A percentile compares a stretch with the other conserved stretches of the same genome.
Conservation (phyloP, 2,113 vertebrate genomes). For the Perca flavescens region DNA sequence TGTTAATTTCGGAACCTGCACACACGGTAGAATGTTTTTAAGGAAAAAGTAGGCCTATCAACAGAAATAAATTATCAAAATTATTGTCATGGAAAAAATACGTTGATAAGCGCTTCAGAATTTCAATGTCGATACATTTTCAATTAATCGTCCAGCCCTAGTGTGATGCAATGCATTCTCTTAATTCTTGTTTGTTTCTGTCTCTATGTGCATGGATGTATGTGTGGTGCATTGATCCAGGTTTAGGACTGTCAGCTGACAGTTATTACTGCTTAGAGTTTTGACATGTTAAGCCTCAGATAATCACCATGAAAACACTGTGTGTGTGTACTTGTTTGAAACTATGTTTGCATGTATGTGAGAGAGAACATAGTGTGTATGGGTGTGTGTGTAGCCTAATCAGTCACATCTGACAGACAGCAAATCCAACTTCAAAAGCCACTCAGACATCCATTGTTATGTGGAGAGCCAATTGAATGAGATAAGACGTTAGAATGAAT, state of each 20-base stretch:
- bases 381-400: slow-evolving; percentile 59
- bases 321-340: slow-evolving; percentile 30
- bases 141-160: too few species aligned
- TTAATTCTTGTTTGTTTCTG: background rate
- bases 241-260: slow-evolving; percentile 51
- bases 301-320: slow-evolving; percentile 42
- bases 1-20: too few species aligned
- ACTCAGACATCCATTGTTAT: slow-evolving; percentile 73
- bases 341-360: slow-evolving; percentile 10
- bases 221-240: background rate
- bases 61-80: too few species aligned
- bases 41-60: too few species aligned
- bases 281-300: slow-evolving; percentile 57
- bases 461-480: slow-evolving; percentile 65
- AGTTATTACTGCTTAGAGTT: slow-evolving; percentile 33
- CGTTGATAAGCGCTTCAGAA: too few species aligned
- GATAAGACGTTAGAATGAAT: slow-evolving; percentile 63
- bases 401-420: slow-evolving; percentile 74
- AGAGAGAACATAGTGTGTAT: background rate
- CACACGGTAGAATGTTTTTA: too few species aligned
- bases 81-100: too few species aligned
- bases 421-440: slow-evolving; percentile 76
- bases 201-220: background rate
- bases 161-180: background rate
- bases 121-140: too few species aligned